Conservation (phyloP, 1,140 invertebrate species). For the Pachypeltis micranthus region DNA sequence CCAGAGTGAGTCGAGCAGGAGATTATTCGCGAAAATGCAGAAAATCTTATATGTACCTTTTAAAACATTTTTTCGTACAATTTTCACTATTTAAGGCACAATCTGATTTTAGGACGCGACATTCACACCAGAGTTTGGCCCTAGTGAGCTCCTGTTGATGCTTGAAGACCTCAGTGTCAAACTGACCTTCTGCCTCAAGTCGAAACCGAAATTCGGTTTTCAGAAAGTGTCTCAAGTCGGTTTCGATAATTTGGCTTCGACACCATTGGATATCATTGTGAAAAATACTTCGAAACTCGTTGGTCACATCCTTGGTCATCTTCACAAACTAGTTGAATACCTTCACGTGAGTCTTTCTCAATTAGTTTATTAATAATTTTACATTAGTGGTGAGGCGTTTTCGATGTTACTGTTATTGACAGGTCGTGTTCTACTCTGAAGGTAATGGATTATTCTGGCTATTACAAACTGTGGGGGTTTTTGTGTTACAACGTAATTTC, state of each 20-base stretch:
- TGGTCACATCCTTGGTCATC: conserved; percentile 26
- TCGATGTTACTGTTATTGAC: too few relatives aligned
- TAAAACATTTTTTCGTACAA: background rate
- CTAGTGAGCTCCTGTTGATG: conserved; percentile 36
- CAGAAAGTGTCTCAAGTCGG: conserved; percentile 8
- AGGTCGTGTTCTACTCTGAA: too few relatives aligned
- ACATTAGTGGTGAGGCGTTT: too few relatives aligned
- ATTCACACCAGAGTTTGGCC: conserved; percentile 31
- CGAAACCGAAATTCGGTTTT: conserved; percentile 16
- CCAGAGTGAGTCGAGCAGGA: too few relatives aligned
- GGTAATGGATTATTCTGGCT: too few relatives aligned
- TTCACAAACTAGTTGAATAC: conserved; percentile 29
- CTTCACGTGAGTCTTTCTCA: conserved; percentile 26
- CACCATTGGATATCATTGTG: conserved; percentile 20
- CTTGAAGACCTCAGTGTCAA: conserved; percentile 38
- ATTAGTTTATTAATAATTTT: background rate
- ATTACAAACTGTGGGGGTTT: too few relatives aligned
- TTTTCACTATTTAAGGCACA: background rate
- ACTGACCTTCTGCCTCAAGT: conserved; percentile 31
- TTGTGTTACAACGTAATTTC: too few relatives aligned
- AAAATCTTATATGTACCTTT: too few relatives aligned
- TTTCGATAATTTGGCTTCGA: conserved; percentile 24
- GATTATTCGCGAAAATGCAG: too few relatives aligned
- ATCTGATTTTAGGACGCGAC: conserved; percentile 23
- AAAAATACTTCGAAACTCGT: conserved; percentile 27